These are phyloP conservation scores for Rynchops niger DNA, from an alignment of 2,113 vertebrate species.

Conservation along the genomic window DNA sequence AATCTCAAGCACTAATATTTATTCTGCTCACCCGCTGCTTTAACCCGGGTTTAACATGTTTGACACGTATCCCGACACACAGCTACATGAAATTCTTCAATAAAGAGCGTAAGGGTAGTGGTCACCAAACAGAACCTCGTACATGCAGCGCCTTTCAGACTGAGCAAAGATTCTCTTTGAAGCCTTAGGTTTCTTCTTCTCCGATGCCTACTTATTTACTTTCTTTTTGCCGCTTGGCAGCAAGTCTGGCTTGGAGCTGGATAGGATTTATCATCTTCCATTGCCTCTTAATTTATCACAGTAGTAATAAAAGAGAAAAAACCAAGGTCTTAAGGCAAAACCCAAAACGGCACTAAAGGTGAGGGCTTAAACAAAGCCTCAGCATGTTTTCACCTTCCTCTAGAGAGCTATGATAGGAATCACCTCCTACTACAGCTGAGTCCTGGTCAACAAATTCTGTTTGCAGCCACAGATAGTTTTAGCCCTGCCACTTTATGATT, in stretches of 20 bases:
- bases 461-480: background rate
- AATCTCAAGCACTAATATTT: background rate
- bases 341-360: background rate
- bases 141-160: background rate
- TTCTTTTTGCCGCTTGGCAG: background rate
- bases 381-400: background rate
- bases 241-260: background rate
- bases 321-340: background rate
- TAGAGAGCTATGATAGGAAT: background rate
- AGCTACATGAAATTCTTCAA: background rate
- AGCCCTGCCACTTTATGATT: background rate
- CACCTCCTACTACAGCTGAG: background rate
- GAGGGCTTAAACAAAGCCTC: background rate
- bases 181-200: background rate
- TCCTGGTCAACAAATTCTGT: background rate
- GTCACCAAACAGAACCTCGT: background rate
- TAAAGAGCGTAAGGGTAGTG: background rate
- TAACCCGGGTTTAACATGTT: background rate
- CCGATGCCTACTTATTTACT: background rate
- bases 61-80: rapidly evolving
- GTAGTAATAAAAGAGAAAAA: background rate
- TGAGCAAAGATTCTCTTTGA: background rate
- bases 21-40: background rate
- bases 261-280: background rate
- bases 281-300: background rate